These are phyloP conservation scores for Rhea pennata DNA, from an alignment of 2,113 vertebrate genomes.

Conservation along the genomic window DNA sequence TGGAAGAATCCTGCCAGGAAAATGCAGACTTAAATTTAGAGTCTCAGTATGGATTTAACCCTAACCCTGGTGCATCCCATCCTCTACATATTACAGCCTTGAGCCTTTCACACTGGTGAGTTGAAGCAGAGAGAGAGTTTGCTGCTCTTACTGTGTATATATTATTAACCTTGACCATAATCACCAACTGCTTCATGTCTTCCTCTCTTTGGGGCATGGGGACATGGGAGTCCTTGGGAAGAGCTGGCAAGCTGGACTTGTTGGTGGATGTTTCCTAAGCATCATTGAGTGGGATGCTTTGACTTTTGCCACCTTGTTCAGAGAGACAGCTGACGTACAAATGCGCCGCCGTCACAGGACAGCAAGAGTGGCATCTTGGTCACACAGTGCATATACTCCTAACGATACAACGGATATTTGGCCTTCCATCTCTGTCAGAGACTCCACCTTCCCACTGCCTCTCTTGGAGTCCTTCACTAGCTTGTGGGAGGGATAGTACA, in stretches of 20 bases:
- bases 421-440: background rate
- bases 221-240: background rate
- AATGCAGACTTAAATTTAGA: background rate
- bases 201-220: background rate
- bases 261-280: background rate
- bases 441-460: background rate
- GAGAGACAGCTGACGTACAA: too few species aligned
- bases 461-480: background rate
- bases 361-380: background rate
- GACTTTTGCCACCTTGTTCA: background rate
- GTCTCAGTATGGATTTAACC: background rate
- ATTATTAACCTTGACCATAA: background rate
- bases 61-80: background rate
- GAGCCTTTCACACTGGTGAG: background rate
- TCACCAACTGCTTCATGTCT: background rate
- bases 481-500: background rate
- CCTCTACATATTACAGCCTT: background rate
- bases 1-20: background rate
- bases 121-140: background rate
- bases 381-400: background rate
- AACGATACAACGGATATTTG: accelerated
- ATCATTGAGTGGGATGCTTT: accelerated
- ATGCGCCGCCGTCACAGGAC: background rate
- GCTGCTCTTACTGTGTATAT: background rate
- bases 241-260: background rate